Percentiles rank a stretch among this genome's conserved stretches.
Conservation (phyloP, 2,797 vertebrate genomes). For the Galaxias olidus region DNA sequence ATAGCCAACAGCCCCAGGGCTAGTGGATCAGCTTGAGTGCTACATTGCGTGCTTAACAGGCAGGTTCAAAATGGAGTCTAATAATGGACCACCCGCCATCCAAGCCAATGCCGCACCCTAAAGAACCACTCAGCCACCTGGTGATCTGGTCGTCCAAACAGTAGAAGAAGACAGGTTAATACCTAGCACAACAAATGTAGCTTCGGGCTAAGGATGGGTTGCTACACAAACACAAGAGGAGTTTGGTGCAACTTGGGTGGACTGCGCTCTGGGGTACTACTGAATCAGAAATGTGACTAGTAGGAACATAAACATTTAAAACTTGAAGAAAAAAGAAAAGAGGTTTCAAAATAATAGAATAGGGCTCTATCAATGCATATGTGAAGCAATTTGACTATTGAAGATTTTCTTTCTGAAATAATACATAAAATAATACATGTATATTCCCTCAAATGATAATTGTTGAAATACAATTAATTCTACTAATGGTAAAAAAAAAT, state of each 20-base stretch:
- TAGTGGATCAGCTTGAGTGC: neutral
- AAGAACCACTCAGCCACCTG: conserved; percentile 56
- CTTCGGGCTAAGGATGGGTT: conserved; percentile 50
- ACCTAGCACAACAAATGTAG: conserved; percentile 45
- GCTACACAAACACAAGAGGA: conserved; percentile 17
- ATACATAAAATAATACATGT: no score
- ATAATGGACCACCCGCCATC: conserved; percentile 33
- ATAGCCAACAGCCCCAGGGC: no score
- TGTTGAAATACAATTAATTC: no score
- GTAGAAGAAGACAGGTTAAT: conserved; percentile 41
- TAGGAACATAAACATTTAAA: no score
- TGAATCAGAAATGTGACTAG: neutral
- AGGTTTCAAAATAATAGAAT: no score
- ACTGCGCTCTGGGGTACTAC: conserved; percentile 2
- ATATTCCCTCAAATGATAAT: no score
- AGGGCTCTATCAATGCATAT: no score
- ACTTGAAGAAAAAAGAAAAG: no score
- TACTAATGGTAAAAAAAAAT: no score
- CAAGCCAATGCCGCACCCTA: conserved; percentile 39
- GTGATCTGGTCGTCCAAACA: conserved; percentile 44
- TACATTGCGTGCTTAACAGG: conserved; percentile 25
- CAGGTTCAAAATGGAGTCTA: conserved; percentile 30
- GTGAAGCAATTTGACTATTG: no score
- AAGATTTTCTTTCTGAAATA: no score
- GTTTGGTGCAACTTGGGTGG: conserved; percentile 15